phyloP scores from a whole-genome alignment of 1,140 invertebrate genomes.

The Cephus cinctus region DNA sequence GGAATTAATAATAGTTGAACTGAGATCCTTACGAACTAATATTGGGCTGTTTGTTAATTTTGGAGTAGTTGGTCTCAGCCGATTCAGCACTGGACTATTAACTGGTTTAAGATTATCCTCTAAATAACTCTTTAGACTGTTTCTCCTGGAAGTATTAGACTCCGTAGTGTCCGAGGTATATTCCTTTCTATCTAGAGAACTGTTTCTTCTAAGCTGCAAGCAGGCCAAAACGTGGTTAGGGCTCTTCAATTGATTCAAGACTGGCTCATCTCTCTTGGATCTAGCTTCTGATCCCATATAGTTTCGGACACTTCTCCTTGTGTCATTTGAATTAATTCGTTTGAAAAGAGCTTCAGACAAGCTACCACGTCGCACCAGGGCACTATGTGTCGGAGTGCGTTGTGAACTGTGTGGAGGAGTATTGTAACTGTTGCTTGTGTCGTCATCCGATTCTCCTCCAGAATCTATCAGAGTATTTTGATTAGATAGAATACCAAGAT shows the following conservation, averaged over 20 bases:
- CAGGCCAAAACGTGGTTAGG: slow-evolving; percentile 35
- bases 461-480: slow-evolving; percentile 33
- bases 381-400: slow-evolving; percentile 32
- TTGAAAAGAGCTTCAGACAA: slow-evolving; percentile 38
- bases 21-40: slow-evolving; percentile 29
- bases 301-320: slow-evolving; percentile 34
- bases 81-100: slow-evolving; percentile 37
- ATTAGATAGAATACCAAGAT: slow-evolving; percentile 23
- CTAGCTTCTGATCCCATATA: slow-evolving; percentile 25
- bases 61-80: slow-evolving; percentile 32
- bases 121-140: slow-evolving; percentile 27
- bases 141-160: slow-evolving; percentile 38
- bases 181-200: slow-evolving; percentile 37
- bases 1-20: slow-evolving; percentile 29
- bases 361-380: slow-evolving; percentile 32
- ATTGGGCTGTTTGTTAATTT: slow-evolving; percentile 43
- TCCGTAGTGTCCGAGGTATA: slow-evolving; percentile 36
- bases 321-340: slow-evolving; percentile 30
- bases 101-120: slow-evolving; percentile 32
- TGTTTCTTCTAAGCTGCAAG: slow-evolving; percentile 33
- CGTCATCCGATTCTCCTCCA: slow-evolving; percentile 36
- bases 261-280: slow-evolving; percentile 22
- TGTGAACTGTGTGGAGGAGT: slow-evolving; percentile 40
- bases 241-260: slow-evolving; percentile 28
- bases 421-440: slow-evolving; percentile 39